Evolutionary conservation across 2,113 vertebrate genomes (phyloP).

Genomic region (Microtus montanus): DNA sequence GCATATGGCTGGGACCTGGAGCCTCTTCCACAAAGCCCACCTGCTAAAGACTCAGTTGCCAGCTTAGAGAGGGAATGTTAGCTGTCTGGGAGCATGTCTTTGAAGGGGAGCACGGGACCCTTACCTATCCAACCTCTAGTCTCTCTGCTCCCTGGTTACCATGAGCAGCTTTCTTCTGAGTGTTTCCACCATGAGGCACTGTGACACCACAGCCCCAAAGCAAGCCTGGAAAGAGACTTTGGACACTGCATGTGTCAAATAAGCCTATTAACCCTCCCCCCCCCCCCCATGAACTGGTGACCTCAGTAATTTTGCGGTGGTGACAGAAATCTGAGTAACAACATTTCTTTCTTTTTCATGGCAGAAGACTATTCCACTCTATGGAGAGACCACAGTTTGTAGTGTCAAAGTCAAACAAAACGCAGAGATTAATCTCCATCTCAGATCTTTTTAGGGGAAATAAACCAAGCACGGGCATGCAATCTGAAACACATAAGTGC

Average conservation of each 20-base stretch:
- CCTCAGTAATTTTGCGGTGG: not conserved
- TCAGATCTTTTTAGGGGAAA: not conserved
- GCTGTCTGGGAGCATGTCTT: not conserved
- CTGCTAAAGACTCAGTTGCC: not conserved
- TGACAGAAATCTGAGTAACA: not conserved
- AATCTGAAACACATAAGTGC: not conserved
- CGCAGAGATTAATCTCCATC: not conserved
- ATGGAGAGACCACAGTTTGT: rapidly evolving
- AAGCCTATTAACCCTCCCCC: not conserved
- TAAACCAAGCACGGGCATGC: not conserved
- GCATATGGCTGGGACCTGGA: not conserved
- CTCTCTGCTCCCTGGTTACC: not conserved
- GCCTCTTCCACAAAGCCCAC: not conserved
- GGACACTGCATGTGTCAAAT: not conserved
- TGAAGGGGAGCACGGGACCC: not conserved
- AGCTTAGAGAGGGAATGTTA: too few species aligned
- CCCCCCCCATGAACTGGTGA: too few species aligned
- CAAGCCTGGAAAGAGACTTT: not conserved
- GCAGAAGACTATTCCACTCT: not conserved
- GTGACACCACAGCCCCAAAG: not conserved
- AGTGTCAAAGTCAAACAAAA: not conserved
- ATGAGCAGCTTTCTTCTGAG: not conserved
- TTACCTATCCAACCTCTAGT: not conserved
- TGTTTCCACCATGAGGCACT: not conserved
- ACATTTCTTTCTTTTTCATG: not conserved